These are phyloP conservation scores for Mythimna impura DNA, from an alignment of 2,888 invertebrate species.

Conservation along the genomic window DNA sequence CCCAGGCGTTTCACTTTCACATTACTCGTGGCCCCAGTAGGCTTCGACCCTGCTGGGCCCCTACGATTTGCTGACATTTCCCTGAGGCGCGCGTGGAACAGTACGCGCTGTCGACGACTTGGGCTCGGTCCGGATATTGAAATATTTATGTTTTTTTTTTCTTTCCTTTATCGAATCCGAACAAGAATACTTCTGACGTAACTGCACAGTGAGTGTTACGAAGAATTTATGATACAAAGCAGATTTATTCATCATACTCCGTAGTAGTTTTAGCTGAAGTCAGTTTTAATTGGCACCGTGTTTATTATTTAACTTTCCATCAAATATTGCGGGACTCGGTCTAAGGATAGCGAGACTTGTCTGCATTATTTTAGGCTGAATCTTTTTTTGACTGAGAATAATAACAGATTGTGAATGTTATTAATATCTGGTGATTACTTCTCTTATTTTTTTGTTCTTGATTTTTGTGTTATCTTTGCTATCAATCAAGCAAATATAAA, in stretches of 20 bases:
- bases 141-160: too few relatives aligned
- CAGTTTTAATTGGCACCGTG: constrained; percentile 73
- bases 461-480: neutral
- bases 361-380: constrained; percentile 45
- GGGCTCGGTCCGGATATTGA: too few relatives aligned
- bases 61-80: too few relatives aligned
- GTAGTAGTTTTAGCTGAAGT: constrained; percentile 49
- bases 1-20: too few relatives aligned
- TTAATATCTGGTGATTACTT: constrained; percentile 23
- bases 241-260: constrained; percentile 67
- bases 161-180: too few relatives aligned
- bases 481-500: neutral
- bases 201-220: constrained; percentile 23
- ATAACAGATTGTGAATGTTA: constrained; percentile 12
- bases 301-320: constrained; percentile 73
- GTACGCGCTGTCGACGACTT: too few relatives aligned
- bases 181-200: constrained; percentile 59
- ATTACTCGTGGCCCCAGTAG: too few relatives aligned
- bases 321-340: constrained; percentile 58
- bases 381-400: constrained; percentile 33
- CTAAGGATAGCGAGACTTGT: constrained; percentile 35
- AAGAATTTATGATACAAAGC: constrained; percentile 69
- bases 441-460: constrained; percentile 9
- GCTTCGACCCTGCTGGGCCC: too few relatives aligned
- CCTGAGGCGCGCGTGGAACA: too few relatives aligned